These are phyloP conservation scores for Ictalurus punctatus DNA, from an alignment of 2,113 vertebrate species.

Conservation along the genomic window DNA sequence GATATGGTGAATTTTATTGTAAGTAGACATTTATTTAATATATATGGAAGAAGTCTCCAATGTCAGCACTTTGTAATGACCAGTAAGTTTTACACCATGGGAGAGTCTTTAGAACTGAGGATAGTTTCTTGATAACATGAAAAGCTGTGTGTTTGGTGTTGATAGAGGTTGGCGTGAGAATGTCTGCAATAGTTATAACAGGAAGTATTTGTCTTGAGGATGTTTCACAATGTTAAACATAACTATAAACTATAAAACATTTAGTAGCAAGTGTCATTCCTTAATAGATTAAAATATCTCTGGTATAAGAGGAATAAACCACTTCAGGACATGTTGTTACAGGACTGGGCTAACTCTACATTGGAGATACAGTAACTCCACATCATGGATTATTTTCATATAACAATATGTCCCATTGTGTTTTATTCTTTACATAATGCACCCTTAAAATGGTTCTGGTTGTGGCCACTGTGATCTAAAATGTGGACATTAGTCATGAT, in stretches of 20 bases:
- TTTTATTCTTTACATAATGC: not conserved
- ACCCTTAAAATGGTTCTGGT: not conserved
- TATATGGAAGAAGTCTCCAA: not conserved
- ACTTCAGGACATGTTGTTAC: not conserved
- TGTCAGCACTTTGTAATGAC: not conserved
- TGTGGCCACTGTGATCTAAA: not conserved
- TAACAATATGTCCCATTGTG: not conserved
- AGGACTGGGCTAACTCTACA: not conserved
- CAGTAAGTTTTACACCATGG: not conserved
- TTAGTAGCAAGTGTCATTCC: not conserved
- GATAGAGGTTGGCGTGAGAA: not conserved
- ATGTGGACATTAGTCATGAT: conserved; percentile 1
- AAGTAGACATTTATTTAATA: not conserved
- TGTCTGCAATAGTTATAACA: not conserved
- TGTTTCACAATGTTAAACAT: not conserved
- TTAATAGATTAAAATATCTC: not conserved
- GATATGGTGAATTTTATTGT: not conserved
- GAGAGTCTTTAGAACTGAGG: not conserved
- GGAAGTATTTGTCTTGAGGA: not conserved
- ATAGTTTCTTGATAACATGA: not conserved
- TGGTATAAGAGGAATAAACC: not conserved
- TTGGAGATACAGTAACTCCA: not conserved
- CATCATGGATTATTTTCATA: not conserved
- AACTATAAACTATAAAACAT: not conserved
- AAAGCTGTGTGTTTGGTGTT: not conserved